Base-by-base conservation (phyloP, 2,888 invertebrate genomes). In the Chelonus formosanus region DNA sequence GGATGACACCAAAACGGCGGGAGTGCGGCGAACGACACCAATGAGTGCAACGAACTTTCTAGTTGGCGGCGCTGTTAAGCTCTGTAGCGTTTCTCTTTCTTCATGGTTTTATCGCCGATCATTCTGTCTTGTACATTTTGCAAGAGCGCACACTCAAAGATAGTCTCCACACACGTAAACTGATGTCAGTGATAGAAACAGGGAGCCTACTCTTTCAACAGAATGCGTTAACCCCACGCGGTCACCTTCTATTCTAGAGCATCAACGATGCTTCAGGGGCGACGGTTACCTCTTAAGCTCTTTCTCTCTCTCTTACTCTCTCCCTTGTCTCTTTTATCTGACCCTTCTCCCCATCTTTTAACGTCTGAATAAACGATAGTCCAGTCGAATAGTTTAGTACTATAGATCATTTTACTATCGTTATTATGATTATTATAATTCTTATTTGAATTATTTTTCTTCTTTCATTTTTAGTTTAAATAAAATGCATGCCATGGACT, bases 401-500 rank as follows among this genome's bases (percentile, higher is more conserved):
- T 20, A 20, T 20, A 20, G 20, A 20, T 20, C 20, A 20, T 20
- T 6, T 48, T 20, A 48, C 31, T 31, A 31, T 48, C 44, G 44
- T 48, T 48, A 48, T 20, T 48, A n/a, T 20, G 20, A 20, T 48
- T 20, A 31, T 48, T 20, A 5, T 5, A 48, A 3, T 48, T 20
- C 34, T 36, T 59, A 20, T 60, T 61, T 52, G 40, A 34, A 52
- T 40, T 8, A 6, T 43, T 48, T 45, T 5, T n/a, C 47, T 36
- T 3, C 31, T 8, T 7, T 53, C 40, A 53, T 47, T 86, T 85
- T 20, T 85, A 89, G 88, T 71, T 80, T 88, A 74, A 88, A 87
- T 84, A 88, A 87, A 80, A 88, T 88, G 88, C 88, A 88, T 78
- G 87, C 87, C 55, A 88, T 88, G 87, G 88, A 88, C 69, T 85